Base-by-base conservation (phyloP, 2,113 vertebrate genomes). In the Leiothrix lutea region DNA sequence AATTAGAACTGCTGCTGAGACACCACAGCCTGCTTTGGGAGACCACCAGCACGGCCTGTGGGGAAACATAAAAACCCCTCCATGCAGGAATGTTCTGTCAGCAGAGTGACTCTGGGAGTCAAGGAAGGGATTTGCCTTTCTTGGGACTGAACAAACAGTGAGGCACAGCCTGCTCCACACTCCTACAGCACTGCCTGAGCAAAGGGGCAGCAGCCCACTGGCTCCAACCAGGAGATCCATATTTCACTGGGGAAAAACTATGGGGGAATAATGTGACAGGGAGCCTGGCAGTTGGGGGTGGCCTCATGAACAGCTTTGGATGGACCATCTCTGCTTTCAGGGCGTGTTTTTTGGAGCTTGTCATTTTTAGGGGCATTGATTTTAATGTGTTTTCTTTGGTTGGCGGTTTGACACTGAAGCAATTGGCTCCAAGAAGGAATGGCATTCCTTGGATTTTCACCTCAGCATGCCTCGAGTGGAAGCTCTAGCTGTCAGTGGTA, bases 321-420 rank as follows among this genome's bases (percentile, higher is more conserved):
- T 40, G 25, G 73, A 60, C 92, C 61, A 29, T 38, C 57, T 87
- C 57, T 94, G 65, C 57, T 87, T 69, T 33, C 62, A 75, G 75
- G 72, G 29, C 5, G 20, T 0, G 1, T 36, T 92, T 93, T 93
- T 64, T 51, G 22, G 82, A 44, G 60, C 80, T 69, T 50, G 72
- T 92, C n/a, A 13, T 88, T 92, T 94, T 73, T 57, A 83, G 77
- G 77, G 84, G 73, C 83, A 82, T 82, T 75, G 83, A 56, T 69
- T 92, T 91, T 74, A 72, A 92, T 31, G 45, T 96, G 85, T 97
- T 97, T 96, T 87, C 73, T 69, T 97, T 97, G 95, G 96, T 82
- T 29, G 79, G 45, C 0, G 2, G 25, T 73, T 95, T 74, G 74
- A 88, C 93, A 54, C 73, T 0, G 0, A 29, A 61, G 66, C 62